Evolutionary conservation across 2,797 vertebrate species (phyloP).

Genomic region (Urosaurus nigricauda): DNA sequence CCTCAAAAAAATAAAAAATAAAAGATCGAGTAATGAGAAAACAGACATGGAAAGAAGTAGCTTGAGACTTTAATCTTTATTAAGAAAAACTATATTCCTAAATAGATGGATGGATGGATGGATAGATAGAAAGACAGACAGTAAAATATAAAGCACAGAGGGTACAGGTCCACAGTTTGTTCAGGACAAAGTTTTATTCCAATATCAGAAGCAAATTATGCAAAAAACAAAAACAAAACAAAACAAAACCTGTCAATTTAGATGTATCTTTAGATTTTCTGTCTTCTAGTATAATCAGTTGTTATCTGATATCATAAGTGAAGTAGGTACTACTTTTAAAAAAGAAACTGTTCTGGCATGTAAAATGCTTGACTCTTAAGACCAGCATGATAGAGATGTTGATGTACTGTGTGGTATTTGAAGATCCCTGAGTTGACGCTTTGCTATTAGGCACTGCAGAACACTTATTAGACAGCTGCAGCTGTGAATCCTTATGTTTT

Average conservation of each 20-base stretch:
- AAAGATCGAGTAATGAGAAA: not conserved
- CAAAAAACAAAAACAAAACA: not conserved
- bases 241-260: not conserved
- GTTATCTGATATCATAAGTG: conserved; percentile 49
- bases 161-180: not conserved
- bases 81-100: not conserved
- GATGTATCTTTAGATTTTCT: not conserved
- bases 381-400: conserved; percentile 61
- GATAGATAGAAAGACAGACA: not conserved
- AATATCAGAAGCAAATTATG: not conserved
- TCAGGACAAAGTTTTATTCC: not conserved
- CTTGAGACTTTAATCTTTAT: not conserved
- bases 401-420: conserved; percentile 49
- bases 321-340: conserved; percentile 50
- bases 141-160: not conserved
- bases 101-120: not conserved
- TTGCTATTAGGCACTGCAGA: conserved; percentile 55
- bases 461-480: conserved; percentile 58
- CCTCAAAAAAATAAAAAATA: not conserved
- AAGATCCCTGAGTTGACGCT: conserved; percentile 58
- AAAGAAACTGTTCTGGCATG: conserved; percentile 58
- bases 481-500: conserved; percentile 69
- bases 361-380: conserved; percentile 60
- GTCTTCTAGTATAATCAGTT: conserved; percentile 39
- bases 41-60: too few relatives aligned